Evolutionary conservation across 2,113 vertebrate genomes (phyloP).

Genomic region (Hyaena hyaena): DNA sequence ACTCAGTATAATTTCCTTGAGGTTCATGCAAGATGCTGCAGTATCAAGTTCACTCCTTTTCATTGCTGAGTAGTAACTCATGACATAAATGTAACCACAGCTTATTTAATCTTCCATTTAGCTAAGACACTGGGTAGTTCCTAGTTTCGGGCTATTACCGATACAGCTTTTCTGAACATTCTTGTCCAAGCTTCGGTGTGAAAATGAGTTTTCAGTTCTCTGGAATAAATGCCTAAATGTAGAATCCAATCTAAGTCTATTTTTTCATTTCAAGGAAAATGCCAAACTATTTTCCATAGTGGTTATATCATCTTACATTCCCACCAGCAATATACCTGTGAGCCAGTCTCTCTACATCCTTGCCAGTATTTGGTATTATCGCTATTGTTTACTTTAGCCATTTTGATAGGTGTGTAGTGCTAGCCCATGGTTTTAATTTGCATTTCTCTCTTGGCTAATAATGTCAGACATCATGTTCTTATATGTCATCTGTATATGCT

Average conservation of each 20-base stretch:
- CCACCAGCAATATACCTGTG: background rate
- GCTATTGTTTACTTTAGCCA: background rate
- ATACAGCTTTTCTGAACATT: background rate
- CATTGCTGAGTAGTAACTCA: background rate
- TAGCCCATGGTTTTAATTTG: background rate
- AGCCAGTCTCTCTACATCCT: background rate
- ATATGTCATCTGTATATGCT: background rate
- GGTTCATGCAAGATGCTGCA: background rate
- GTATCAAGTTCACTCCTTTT: background rate
- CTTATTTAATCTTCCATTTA: background rate
- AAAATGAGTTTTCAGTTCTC: background rate
- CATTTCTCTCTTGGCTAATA: background rate
- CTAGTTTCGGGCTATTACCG: background rate
- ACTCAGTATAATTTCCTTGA: background rate
- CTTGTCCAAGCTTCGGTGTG: background rate
- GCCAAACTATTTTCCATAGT: background rate
- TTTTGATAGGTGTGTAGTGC: background rate
- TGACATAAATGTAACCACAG: background rate
- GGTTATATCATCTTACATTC: background rate
- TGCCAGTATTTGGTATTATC: background rate
- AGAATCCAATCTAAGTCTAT: background rate
- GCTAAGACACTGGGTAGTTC: background rate
- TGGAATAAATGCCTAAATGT: background rate
- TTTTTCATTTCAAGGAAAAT: conserved; percentile 13
- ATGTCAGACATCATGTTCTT: background rate